Evolutionary conservation across 2,797 vertebrate species (phyloP).

Genomic region (Sebastes minor): DNA sequence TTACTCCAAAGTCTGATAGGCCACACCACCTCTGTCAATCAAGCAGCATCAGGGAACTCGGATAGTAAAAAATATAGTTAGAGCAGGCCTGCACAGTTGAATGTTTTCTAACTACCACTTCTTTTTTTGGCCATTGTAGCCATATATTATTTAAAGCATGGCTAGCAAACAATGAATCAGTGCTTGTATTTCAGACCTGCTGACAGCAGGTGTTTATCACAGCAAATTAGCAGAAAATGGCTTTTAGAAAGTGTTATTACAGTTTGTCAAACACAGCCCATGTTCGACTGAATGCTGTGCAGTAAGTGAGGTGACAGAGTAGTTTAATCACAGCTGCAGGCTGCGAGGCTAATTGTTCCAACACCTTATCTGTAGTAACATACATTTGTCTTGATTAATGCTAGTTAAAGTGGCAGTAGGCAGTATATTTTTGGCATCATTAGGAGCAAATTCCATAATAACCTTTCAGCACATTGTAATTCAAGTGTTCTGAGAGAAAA

Average conservation of each 20-base stretch:
- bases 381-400: background rate
- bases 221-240: background rate
- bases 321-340: background rate
- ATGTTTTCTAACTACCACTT: background rate
- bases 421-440: too few species aligned
- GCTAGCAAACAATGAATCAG: background rate
- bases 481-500: too few species aligned
- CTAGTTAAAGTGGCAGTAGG: background rate
- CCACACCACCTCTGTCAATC: background rate
- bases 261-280: background rate
- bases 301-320: background rate
- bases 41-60: background rate
- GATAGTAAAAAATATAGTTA: background rate
- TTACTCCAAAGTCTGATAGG: background rate
- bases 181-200: background rate
- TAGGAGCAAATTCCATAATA: too few species aligned
- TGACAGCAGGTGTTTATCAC: constrained; percentile 5
- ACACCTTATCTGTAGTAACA: background rate
- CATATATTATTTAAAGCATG: background rate
- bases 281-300: background rate
- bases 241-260: background rate
- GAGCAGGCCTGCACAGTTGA: too few species aligned
- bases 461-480: too few species aligned
- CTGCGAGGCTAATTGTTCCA: background rate
- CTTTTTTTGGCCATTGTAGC: too few species aligned